phyloP scores from a whole-genome alignment of 2,888 invertebrate species.

The Epinotia bilunana region DNA sequence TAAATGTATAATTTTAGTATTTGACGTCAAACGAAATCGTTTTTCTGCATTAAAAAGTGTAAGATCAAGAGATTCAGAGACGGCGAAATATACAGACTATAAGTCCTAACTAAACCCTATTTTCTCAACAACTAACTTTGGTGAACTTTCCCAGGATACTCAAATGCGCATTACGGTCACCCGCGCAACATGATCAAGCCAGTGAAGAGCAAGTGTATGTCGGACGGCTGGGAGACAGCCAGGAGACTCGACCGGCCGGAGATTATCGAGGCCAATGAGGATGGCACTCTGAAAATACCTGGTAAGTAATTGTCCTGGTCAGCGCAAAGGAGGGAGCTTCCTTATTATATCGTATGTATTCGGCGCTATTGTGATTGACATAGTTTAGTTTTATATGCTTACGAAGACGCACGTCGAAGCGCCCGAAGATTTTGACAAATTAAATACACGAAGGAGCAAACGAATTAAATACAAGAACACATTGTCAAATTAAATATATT shows the following conservation, averaged over 20 bases:
- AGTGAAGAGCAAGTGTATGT: slow-evolving; percentile 81
- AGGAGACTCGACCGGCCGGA: slow-evolving; percentile 85
- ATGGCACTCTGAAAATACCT: slow-evolving; percentile 83
- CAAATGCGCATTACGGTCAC: slow-evolving; percentile 87
- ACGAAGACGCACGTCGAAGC: neutral
- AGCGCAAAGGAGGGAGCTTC: neutral
- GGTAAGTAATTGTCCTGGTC: slow-evolving; percentile 61
- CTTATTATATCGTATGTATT: neutral
- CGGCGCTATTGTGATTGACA: neutral
- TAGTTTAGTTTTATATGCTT: neutral
- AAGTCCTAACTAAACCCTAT: no score
- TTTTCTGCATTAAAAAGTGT: no score
- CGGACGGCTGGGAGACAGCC: slow-evolving; percentile 88
- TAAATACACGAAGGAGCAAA: no score
- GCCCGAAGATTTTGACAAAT: neutral
- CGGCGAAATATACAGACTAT: no score
- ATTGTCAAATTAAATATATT: neutral
- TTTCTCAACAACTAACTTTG: neutral
- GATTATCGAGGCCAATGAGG: slow-evolving; percentile 79
- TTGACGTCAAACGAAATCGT: no score
- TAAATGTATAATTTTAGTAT: no score
- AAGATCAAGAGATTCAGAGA: no score
- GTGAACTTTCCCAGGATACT: slow-evolving; percentile 68
- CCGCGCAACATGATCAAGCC: slow-evolving; percentile 85
- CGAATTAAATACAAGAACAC: no score